Evolutionary conservation across 2,888 invertebrate genomes (phyloP), one percentile per base, ranked within the genome.

Genomic region (Cryptosula pallasiana): DNA sequence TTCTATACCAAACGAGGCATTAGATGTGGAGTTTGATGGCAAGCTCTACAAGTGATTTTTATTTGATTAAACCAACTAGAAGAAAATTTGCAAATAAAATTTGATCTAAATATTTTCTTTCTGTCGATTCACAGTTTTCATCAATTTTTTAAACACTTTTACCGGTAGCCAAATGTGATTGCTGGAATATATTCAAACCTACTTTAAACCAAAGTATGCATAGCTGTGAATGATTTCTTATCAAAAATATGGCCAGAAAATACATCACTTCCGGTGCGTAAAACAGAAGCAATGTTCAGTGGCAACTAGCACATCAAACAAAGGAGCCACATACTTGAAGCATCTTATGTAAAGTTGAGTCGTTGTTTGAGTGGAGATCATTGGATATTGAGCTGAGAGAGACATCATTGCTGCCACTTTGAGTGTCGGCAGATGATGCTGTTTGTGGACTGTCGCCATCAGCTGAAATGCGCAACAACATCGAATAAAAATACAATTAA

Each of bases 301-400:
- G n/a, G n/a, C n/a, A n/a, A n/a, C n/a, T n/a, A n/a, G n/a, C n/a
- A n/a, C n/a, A n/a, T n/a, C n/a, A n/a, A n/a, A n/a, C n/a, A n/a
- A n/a, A n/a, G n/a, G n/a, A n/a, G n/a, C n/a, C n/a, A 13, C 20
- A 57, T 57, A 57, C 63, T 32, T 63, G 63, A 13, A 63, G 63
- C 63, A 63, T 63, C 34, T 63, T 63, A 63, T 63, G 63, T 1
- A 63, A 32, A n/a, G 63, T 63, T 13, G 63, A 63, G n/a, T 32
- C 63, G 32, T 20, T 63, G 32, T 25, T n/a, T 9, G 32, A 63
- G 2, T 20, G 45, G 45, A 45, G 45, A 45, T 45, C 45, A 45
- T 45, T 45, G 20, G 45, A 13, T 45, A 45, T 45, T 45, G 45
- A 45, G 45, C 45, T 45, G 5, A 45, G n/a, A n/a, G n/a, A n/a